Evolutionary conservation across 2,888 invertebrate genomes (phyloP), one percentile per base, ranked within the genome.

Genomic region (Nomada ruficornis): DNA sequence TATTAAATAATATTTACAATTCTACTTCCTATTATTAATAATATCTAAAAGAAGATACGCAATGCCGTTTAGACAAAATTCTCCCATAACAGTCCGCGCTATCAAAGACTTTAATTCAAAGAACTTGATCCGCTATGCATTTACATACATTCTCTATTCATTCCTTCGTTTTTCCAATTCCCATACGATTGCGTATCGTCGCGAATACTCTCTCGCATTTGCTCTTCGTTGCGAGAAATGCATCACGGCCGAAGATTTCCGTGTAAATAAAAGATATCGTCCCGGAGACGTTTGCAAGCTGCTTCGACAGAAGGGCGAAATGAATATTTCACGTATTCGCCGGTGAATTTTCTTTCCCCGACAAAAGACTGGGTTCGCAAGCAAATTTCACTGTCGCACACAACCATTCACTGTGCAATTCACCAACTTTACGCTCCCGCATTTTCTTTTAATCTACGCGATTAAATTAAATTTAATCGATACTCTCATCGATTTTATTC

Each of bases 201-300:
- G 26, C 29, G 57, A 62, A 69, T 69, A 62, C 69, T 59, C 47
- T 9, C 52, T 36, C 26, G 42, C 15, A 3, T 69, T 69, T 55
- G 7, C 20, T 44, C 69, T 18, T 10, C 60, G 20, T 64, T 15
- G 9, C 60, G 62, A 20, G 60, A 15, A 20, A 3, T 15, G 62
- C 60, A 62, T 68, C 60, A 42, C 52, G 3, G 5, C 9, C 44
- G 72, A 72, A 54, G 72, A 72, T 72, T 52, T 26, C 20, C 71
- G 29, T 29, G 65, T 71, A 72, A 77, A 77, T 72, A 72, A 77
- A 65, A 52, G 52, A 65, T 52, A 77, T 65, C 65, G 72, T 69
- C 44, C 47, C 42, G 63, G 47, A 55, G 64, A 65, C 60, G 52
- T 2, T 23, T 54, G 36, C 20, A 59, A 65, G 36, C 54, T 50